phyloP scores from a whole-genome alignment of 2,113 vertebrate species.

The Cygnus atratus region DNA sequence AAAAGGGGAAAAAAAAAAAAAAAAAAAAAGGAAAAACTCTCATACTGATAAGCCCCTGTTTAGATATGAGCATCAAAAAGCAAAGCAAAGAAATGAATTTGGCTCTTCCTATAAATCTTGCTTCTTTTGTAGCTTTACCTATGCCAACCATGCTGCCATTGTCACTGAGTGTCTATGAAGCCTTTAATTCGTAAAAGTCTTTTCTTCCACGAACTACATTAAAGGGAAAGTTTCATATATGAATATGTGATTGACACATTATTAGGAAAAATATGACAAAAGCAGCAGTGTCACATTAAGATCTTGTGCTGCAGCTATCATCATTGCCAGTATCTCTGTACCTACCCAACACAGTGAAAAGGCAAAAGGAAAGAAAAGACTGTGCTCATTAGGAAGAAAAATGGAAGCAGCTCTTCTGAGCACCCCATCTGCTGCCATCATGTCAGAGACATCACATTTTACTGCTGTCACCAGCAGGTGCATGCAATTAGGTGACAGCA shows the following conservation, averaged over 20 bases:
- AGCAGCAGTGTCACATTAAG: neutral
- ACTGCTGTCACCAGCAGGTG: conserved; percentile 63
- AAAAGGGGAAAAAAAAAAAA: neutral
- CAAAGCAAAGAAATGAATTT: neutral
- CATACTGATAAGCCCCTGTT: neutral
- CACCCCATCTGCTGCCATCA: conserved; percentile 50
- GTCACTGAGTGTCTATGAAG: neutral
- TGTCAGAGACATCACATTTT: conserved; percentile 59
- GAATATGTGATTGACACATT: conserved; percentile 32
- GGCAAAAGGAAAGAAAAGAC: conserved; percentile 36
- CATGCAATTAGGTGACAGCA: conserved; percentile 64
- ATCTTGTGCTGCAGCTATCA: neutral
- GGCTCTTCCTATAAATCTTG: neutral
- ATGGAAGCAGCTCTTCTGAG: conserved; percentile 53
- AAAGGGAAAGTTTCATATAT: conserved; percentile 6
- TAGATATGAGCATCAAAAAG: neutral
- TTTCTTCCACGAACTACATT: conserved; percentile 30
- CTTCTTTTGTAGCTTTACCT: neutral
- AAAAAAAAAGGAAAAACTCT: neutral
- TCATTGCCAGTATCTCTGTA: neutral
- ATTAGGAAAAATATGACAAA: neutral
- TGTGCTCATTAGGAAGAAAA: conserved; percentile 65
- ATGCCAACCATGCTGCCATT: rapidly evolving
- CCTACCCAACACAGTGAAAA: neutral
- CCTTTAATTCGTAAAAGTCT: neutral